A percentile compares a stretch with the other conserved stretches of the same genome.
These are phyloP conservation scores for Andrena haemorrhoa DNA, from an alignment of 2,888 invertebrate genomes.

Conservation along the genomic window DNA sequence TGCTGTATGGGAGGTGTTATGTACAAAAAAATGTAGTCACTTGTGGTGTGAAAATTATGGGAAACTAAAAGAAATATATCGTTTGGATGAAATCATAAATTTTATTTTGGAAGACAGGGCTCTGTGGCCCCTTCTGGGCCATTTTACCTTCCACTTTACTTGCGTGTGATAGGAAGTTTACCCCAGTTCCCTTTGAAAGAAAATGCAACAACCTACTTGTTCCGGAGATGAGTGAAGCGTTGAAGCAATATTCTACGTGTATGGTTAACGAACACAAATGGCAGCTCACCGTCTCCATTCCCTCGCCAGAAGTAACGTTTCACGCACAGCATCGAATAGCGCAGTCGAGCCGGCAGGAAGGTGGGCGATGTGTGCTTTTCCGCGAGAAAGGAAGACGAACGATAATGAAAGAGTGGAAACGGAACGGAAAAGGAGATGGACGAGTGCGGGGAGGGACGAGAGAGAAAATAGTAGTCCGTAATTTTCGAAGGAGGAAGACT, in stretches of 20 bases:
- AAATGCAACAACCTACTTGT: conserved; percentile 14
- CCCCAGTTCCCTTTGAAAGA: background rate
- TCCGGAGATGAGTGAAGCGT: conserved; percentile 47
- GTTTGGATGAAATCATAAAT: too few relatives aligned
- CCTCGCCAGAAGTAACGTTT: conserved; percentile 52
- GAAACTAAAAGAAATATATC: too few relatives aligned
- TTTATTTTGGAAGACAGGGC: too few relatives aligned
- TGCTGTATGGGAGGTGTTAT: too few relatives aligned
- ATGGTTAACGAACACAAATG: conserved; percentile 42
- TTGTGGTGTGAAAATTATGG: too few relatives aligned
- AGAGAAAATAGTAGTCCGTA: conserved; percentile 53
- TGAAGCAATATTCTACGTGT: conserved; percentile 42
- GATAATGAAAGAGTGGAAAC: conserved; percentile 51
- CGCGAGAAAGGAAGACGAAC: conserved; percentile 42
- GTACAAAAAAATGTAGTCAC: too few relatives aligned
- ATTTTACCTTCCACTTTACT: too few relatives aligned
- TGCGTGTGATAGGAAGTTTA: background rate
- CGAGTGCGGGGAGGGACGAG: conserved; percentile 24
- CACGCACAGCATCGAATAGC: conserved; percentile 41
- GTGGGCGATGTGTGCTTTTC: conserved; percentile 31
- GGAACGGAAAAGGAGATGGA: background rate
- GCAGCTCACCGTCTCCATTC: conserved; percentile 28
- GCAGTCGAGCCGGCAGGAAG: conserved; percentile 38
- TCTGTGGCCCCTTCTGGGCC: too few relatives aligned
- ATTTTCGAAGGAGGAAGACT: conserved; percentile 57